Evolutionary conservation across 1,140 invertebrate species (phyloP), one percentile per base, ranked within the genome.

Genomic region (Rhyacophila brunnea): DNA sequence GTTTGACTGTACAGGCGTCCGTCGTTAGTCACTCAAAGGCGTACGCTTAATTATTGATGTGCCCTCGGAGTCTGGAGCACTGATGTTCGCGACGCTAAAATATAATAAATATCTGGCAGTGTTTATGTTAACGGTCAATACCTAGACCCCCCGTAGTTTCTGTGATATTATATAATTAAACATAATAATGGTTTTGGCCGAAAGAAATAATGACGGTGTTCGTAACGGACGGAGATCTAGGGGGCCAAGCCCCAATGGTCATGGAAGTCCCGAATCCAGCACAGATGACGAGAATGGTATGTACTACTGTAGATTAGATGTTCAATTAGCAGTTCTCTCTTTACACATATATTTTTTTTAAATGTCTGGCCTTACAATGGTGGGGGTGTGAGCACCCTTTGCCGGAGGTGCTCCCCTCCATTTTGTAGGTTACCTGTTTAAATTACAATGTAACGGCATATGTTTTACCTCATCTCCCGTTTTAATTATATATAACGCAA

Each of bases 231-330:
- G 90, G 64, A 84, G 90, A 75, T 93, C 91, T 62, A 83, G 90
- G 70, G 91, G 91, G 70, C 89, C 91, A 69, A 93, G 90, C 81
- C 92, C 92, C 56, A 93, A 92, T 82, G 89, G 87, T 62, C 87
- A 91, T 76, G 83, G 82, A 68, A 86, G 84, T 68, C 88, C 89
- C 44, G 87, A 89, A 63, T 86, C 86, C 44, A 90, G 87, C 68
- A 89, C 87, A 60, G 89, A 91, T 66, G 89, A 91, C 70, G 88
- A 90, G 73, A 88, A 87, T 78, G 87, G 88, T 90, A 83, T 74
- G 74, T 42, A 46, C 50, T 18, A 18, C 18, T 43, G 15, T 54
- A 10, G n/a, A 45, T n/a, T 5, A 48, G 55, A 60, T 5, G 4
- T 7, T 19, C 6, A 11, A 19, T 14, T 11, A 19, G 18, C 6